Evolutionary conservation across 2,797 vertebrate genomes (phyloP), one percentile per base, ranked within the genome.

Genomic region (Thaleichthys pacificus): DNA sequence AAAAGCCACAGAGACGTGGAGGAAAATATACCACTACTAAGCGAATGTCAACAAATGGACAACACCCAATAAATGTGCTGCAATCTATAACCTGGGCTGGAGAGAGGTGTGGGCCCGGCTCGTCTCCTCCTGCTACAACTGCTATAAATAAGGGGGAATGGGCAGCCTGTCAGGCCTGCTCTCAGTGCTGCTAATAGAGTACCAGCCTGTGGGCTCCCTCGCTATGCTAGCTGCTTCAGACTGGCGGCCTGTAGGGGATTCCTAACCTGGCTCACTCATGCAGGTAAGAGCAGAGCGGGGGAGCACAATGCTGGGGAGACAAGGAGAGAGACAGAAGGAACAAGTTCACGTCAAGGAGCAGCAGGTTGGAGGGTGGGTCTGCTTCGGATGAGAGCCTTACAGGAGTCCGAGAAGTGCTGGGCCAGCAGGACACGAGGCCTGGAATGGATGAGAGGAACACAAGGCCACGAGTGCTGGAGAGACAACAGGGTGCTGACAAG

Each of bases 71-170:
- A 81, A 77, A 82, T 83, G 71, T 72, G 69, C 28, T 26, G 38
- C 38, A 77, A 78, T 73, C 24, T 66, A 60, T 9, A 54, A 49
- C 17, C 5, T 12, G 14, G 75, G 70, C 77, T 62, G 75, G 65
- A 72, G 65, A 2, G 80, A 81, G 74, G 78, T 76, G 75, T 72
- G 82, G 79, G 71, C 9, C 68, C 64, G 68, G 66, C 75, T 64
- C 61, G 28, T 57, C 70, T 76, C 42, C 49, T 19, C 57, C 11
- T 12, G 21, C 42, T 73, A 22, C 35, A 75, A 66, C 21, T 68
- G 71, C 78, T 76, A 88, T 87, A 89, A 90, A 89, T 89, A 80
- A 79, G 76, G 67, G 62, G 49, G 76, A 85, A 82, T 77, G 70
- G 74, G 60, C 32, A 0, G 47, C 38, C 72, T 78, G 78, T 77